These are phyloP conservation scores for Syndactyla subalaris DNA, from an alignment of 2,797 vertebrate genomes.

Conservation along the genomic window DNA sequence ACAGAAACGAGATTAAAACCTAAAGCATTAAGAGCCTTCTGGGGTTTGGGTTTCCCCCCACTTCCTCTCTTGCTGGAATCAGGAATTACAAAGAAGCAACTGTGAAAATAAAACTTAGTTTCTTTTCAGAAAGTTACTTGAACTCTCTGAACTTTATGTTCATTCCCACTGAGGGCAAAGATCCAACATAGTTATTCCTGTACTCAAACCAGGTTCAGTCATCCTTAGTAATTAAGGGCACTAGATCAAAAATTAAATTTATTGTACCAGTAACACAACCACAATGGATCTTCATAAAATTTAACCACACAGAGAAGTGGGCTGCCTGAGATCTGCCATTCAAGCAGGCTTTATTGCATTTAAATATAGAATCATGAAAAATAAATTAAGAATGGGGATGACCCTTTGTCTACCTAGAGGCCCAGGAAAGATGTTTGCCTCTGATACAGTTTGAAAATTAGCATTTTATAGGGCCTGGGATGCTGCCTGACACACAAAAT, in stretches of 20 bases:
- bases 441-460: conserved; percentile 61
- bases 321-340: conserved; percentile 36
- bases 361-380: conserved; percentile 67
- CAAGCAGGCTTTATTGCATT: conserved; percentile 45
- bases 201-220: conserved; percentile 29
- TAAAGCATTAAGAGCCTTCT: conserved; percentile 26
- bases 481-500: conserved; percentile 62
- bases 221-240: conserved; percentile 38
- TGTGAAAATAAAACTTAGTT: conserved; percentile 29
- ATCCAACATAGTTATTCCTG: conserved; percentile 26
- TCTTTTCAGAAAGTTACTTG: conserved; percentile 35
- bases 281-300: conserved; percentile 35
- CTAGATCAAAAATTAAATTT: conserved; percentile 56
- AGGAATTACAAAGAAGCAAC: conserved; percentile 41
- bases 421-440: conserved; percentile 53
- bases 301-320: neutral
- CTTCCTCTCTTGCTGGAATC: conserved; percentile 14
- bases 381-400: conserved; percentile 55
- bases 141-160: conserved; percentile 19
- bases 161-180: neutral
- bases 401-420: conserved; percentile 57
- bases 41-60: conserved; percentile 27
- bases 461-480: conserved; percentile 63
- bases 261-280: conserved; percentile 19
- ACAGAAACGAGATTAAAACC: neutral